A percentile compares a stretch with the other conserved stretches of the same genome.
Evolutionary conservation across 2,113 vertebrate species (phyloP).

Genomic region (Romanogobio albipinnatus): DNA sequence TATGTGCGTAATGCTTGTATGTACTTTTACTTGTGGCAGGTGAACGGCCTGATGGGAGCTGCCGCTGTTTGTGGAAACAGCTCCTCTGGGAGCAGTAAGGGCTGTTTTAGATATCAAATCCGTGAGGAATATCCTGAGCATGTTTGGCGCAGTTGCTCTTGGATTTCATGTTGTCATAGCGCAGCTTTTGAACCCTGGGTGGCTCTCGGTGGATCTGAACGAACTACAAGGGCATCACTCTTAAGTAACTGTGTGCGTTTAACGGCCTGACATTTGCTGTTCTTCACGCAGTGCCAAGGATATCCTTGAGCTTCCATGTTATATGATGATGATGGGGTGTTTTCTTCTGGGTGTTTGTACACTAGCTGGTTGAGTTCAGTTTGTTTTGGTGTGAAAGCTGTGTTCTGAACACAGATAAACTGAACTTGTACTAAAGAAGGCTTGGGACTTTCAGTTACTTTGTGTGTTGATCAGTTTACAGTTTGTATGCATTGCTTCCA

Average conservation of each 20-base stretch:
- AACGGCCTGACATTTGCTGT: not conserved
- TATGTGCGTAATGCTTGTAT: not conserved
- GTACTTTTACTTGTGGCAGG: slow-evolving; percentile 10
- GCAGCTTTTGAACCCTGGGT: not conserved
- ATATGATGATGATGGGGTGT: not conserved
- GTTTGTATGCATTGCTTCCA: not conserved
- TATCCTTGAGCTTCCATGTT: not conserved
- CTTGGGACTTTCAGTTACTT: not conserved
- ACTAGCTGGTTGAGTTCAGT: not conserved
- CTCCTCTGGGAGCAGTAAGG: not conserved
- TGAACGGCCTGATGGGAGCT: slow-evolving; percentile 16
- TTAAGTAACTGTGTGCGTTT: not conserved
- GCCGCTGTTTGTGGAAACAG: not conserved
- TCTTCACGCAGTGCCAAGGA: not conserved
- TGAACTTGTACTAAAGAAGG: not conserved
- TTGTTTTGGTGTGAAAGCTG: slow-evolving; percentile 1
- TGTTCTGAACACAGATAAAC: not conserved
- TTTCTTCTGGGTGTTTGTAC: not conserved
- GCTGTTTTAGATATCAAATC: slow-evolving; percentile 15
- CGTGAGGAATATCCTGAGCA: not conserved
- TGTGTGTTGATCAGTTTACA: not conserved
- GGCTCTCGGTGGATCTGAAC: not conserved
- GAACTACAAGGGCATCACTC: slow-evolving; percentile 22
- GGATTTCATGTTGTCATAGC: not conserved
- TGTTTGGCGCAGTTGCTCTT: slow-evolving; percentile 22